Evolutionary conservation across 2,797 vertebrate species (phyloP), one percentile per base, ranked within the genome.

Genomic region (Morus bassanus): DNA sequence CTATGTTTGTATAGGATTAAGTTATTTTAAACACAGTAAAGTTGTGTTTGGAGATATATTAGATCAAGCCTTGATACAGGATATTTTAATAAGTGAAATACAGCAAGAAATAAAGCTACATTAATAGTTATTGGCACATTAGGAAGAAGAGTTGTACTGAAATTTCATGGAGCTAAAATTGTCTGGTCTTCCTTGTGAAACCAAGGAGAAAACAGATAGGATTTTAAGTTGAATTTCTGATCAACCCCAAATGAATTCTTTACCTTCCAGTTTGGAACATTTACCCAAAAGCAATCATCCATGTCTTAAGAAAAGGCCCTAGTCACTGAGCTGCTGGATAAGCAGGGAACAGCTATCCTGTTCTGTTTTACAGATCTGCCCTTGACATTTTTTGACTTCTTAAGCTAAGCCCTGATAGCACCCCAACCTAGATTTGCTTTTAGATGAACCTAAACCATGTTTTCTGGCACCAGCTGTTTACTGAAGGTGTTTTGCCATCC

Each of bases 11-110:
- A 45, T 13, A 43, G 28, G 78, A 77, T 59, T 46, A 76, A 57
- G 23, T 41, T 65, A 59, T 39, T 85, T 85, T 30, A 79, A 85
- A 65, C 17, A 67, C 37, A 84, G 16, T 45, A 9, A 37, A 78
- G 22, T n/a, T 67, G 2, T 60, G 18, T 57, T 86, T 59, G 73
- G 10, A 50, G 18, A 54, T 12, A 25, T 5, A 76, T 37, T 48
- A 73, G 80, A 59, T 67, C 4, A 51, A 89, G 46, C 3, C 54
- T 75, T 0, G 0, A 60, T 35, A 72, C 2, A 31, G 9, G 14
- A 54, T 64, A 83, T 59, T 88, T 81, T 39, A 67, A 4, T n/a
- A 89, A 73, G 23, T 39, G 10, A 89, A 81, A 91, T 39, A 54
- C 3, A 39, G 21, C 3, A 83, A 94, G 19, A 82, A 80, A 72